Evolutionary conservation across 1,140 invertebrate species (phyloP), one percentile per base, ranked within the genome.

Genomic region (Neodiprion pinetum): DNA sequence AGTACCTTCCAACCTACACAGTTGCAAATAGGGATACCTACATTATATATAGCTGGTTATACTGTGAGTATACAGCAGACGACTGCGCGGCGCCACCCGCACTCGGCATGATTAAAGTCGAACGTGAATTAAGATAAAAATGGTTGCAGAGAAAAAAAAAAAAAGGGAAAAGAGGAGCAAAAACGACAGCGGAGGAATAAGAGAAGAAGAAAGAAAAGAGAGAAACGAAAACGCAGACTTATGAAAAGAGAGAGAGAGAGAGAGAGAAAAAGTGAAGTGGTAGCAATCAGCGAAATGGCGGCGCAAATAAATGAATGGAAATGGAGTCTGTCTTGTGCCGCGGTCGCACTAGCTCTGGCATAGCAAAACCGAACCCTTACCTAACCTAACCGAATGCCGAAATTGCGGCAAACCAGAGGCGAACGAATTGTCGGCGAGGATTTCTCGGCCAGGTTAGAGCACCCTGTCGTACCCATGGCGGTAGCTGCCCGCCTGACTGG

Each of bases 291-390:
- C 80, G 85, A 84, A 86, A 85, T 86, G 85, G 84, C 84, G 81
- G 84, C 79, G 84, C 82, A 86, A 85, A 86, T 86, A 85, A 86
- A 86, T 85, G 84, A 86, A 85, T 86, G 85, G 84, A 86, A 86
- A 86, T 86, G 80, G 80, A 84, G 84, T 84, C 83, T 78, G 84
- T 84, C 82, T 81, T 75, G 76, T 81, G 72, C 40, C 7, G 17
- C 17, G 12, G 53, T 17, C 72, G 73, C 74, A 75, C 11, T 12
- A 61, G 53, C 9, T 7, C 0, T 61, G n/a, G 53, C n/a, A 12
- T 5, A 5, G 53, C n/a, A 61, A 17, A 14, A 61, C 53, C 53
- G 53, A 61, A 61, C 53, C 53, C 11, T 14, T 14, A 61, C n/a
- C 53, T 17, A 61, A 61, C 11, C 53, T 61, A 61, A 61, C 11